A percentile compares a stretch with the other conserved stretches of the same genome.
Conservation (phyloP, 2,888 invertebrate genomes). For the Eristalinus sepulchralis region DNA sequence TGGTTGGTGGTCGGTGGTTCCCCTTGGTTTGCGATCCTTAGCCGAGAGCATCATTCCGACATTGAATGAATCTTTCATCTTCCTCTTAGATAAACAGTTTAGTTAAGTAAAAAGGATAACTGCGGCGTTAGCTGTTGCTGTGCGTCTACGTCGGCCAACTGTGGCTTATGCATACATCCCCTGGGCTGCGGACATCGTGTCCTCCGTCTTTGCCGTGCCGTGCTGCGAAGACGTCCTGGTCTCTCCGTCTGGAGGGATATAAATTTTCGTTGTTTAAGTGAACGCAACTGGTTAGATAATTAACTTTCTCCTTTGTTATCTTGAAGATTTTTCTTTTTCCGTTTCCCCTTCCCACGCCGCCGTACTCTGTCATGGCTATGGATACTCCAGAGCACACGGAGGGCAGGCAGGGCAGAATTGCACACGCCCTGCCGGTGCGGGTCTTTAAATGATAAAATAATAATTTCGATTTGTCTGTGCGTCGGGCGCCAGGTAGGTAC, state of each 20-base stretch:
- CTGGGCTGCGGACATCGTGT: neutral
- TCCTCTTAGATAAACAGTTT: slow-evolving; percentile 65
- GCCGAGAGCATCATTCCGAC: slow-evolving; percentile 27
- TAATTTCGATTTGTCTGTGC: slow-evolving; percentile 55
- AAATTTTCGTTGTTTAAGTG: slow-evolving; percentile 65
- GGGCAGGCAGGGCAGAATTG: neutral
- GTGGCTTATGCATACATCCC: slow-evolving; percentile 15
- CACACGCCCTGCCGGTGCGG: neutral
- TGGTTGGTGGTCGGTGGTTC: neutral
- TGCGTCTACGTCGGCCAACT: slow-evolving; percentile 9
- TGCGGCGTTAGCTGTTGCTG: slow-evolving; percentile 12
- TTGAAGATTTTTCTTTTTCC: neutral
- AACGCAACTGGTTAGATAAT: slow-evolving; percentile 69
- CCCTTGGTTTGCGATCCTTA: neutral
- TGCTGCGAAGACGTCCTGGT: neutral
- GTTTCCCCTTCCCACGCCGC: neutral
- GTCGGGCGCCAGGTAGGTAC: slow-evolving; percentile 10
- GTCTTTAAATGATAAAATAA: slow-evolving; percentile 59
- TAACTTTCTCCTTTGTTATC: slow-evolving; percentile 65
- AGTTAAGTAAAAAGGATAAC: slow-evolving; percentile 67
- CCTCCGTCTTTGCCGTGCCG: neutral
- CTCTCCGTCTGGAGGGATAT: slow-evolving; percentile 45
- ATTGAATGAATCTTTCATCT: slow-evolving; percentile 61
- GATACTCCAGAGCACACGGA: neutral
- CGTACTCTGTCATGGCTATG: neutral